Evolutionary conservation across 2,888 invertebrate species (phyloP).

Genomic region (Platynereis dumerilii): DNA sequence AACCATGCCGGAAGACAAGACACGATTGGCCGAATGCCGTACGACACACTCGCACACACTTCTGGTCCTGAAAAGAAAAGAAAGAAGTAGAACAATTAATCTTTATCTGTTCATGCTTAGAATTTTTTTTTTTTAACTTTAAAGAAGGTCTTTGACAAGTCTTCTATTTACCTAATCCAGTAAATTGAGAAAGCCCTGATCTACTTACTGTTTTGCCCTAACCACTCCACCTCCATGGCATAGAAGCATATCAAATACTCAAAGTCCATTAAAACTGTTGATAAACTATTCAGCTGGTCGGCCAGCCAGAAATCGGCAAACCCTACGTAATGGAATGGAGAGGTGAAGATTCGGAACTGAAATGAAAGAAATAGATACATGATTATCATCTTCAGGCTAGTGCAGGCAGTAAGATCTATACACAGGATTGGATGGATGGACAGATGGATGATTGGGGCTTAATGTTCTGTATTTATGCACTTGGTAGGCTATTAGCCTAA

Average conservation of each 20-base stretch:
- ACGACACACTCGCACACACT: slow-evolving; percentile 62
- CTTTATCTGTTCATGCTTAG: no score
- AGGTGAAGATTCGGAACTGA: slow-evolving; percentile 72
- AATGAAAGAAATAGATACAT: slow-evolving; percentile 29
- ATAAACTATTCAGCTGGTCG: slow-evolving; percentile 94
- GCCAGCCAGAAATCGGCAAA: slow-evolving; percentile 99
- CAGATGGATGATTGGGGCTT: no score
- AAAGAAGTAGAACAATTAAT: no score
- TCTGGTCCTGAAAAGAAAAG: slow-evolving; percentile 11
- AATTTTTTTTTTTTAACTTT: no score
- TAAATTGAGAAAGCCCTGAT: no score
- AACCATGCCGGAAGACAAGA: slow-evolving; percentile 96
- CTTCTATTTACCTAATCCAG: no score
- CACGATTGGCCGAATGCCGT: slow-evolving; percentile 82
- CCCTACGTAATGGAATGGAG: slow-evolving; percentile 91
- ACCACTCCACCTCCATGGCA: slow-evolving; percentile 65
- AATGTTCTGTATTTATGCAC: no score
- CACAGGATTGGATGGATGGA: no score
- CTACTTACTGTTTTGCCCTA: slow-evolving; percentile 46
- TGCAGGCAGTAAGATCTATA: no score
- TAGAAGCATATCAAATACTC: slow-evolving; percentile 93
- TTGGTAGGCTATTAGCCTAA: no score
- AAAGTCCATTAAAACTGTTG: slow-evolving; percentile 87
- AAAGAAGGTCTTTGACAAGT: no score
- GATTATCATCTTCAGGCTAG: no score